Evolutionary conservation across 2,888 invertebrate genomes (phyloP).

Genomic region (Catocala nupta): DNA sequence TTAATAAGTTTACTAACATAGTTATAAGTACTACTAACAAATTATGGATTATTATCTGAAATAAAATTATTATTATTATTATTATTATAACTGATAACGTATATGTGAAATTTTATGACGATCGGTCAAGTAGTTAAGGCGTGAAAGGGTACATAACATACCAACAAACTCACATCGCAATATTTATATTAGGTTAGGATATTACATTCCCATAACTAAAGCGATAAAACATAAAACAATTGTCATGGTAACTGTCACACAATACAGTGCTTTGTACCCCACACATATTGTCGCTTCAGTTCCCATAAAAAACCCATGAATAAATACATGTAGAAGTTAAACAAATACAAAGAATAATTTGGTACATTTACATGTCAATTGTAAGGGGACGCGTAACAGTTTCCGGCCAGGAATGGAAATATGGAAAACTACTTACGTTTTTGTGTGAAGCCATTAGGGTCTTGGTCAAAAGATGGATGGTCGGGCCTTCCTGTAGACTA

Average conservation of each 20-base stretch:
- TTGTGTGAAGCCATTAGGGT: background rate
- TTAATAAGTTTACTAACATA: too few species aligned
- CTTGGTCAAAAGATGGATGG: background rate
- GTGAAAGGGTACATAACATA: too few species aligned
- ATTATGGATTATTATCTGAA: too few species aligned
- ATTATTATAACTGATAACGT: too few species aligned
- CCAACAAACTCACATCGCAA: too few species aligned
- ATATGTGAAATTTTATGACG: too few species aligned
- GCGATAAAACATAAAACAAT: conserved; percentile 6
- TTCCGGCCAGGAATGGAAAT: background rate
- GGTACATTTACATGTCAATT: conserved; percentile 19
- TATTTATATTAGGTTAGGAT: too few species aligned
- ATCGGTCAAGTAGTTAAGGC: too few species aligned
- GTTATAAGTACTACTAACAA: too few species aligned
- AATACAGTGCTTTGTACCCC: background rate
- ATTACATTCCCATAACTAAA: background rate
- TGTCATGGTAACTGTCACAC: conserved; percentile 1
- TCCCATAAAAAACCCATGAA: conserved; percentile 20
- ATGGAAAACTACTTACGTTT: background rate
- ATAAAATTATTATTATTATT: too few species aligned
- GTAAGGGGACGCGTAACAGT: background rate
- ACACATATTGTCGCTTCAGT: background rate
- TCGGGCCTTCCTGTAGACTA: background rate
- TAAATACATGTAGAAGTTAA: conserved; percentile 14
- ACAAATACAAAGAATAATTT: conserved; percentile 12